Evolutionary conservation across 1,140 invertebrate genomes (phyloP).

Genomic region (Himalopsyche phryganea): DNA sequence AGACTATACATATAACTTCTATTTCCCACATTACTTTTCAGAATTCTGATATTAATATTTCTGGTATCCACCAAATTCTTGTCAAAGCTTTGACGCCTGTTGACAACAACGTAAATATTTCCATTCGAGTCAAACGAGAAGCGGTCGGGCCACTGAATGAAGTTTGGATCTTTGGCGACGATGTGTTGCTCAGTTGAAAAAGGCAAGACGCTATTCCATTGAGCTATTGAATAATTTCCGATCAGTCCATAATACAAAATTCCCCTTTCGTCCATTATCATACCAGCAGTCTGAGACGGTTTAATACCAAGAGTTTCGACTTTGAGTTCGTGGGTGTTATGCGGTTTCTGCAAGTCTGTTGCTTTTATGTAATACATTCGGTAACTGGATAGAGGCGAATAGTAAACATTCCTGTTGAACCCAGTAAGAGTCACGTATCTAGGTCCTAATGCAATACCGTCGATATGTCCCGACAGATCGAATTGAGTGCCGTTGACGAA

Average conservation of each 20-base stretch:
- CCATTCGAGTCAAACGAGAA: conserved; percentile 55
- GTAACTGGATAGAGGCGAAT: too few species aligned
- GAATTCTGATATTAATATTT: conserved; percentile 12
- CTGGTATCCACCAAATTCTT: conserved; percentile 23
- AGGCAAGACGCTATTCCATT: conserved; percentile 50
- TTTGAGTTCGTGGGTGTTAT: conserved; percentile 32
- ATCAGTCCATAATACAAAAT: conserved; percentile 55
- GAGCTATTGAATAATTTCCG: conserved; percentile 49
- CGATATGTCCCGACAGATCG: too few species aligned
- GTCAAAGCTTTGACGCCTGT: conserved; percentile 50
- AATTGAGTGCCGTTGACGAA: too few species aligned
- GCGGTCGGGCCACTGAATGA: conserved; percentile 57
- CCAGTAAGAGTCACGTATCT: too few species aligned
- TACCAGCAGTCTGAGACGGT: conserved; percentile 53
- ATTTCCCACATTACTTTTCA: too few species aligned
- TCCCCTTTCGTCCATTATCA: conserved; percentile 51
- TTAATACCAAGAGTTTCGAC: conserved; percentile 34
- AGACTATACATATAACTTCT: too few species aligned
- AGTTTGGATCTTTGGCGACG: conserved; percentile 49
- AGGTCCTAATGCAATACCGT: too few species aligned
- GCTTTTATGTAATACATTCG: too few species aligned
- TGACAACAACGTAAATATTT: conserved; percentile 52
- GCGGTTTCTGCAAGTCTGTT: too few species aligned
- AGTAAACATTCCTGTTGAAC: too few species aligned
- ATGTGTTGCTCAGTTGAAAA: conserved; percentile 35